Percentiles rank a stretch among this genome's conserved stretches.
These are phyloP conservation scores for Athalia circularis DNA, from an alignment of 2,888 invertebrate species.

Conservation along the genomic window DNA sequence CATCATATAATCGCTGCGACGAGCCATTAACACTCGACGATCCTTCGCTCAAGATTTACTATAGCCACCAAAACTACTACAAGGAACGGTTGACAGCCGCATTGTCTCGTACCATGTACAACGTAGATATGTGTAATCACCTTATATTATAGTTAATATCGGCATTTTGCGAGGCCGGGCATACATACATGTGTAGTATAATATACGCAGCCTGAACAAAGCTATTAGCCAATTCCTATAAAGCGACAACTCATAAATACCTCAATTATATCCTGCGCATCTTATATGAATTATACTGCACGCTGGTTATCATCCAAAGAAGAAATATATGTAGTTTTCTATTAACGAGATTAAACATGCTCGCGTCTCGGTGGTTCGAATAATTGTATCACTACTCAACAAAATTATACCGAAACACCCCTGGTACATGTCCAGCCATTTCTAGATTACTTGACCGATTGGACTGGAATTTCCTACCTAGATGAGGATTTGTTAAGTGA, in stretches of 20 bases:
- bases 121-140: not conserved
- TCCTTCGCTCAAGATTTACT: slow-evolving; percentile 6
- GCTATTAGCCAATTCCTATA: slow-evolving; percentile 35
- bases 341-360: slow-evolving; percentile 60
- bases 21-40: slow-evolving; percentile 28
- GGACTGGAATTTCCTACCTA: too few species aligned
- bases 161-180: slow-evolving; percentile 9
- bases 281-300: not conserved
- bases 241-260: slow-evolving; percentile 8
- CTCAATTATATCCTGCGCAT: not conserved
- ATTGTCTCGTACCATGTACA: not conserved
- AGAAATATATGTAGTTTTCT: slow-evolving; percentile 56
- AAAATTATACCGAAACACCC: not conserved
- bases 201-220: too few species aligned
- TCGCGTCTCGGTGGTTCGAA: slow-evolving; percentile 44
- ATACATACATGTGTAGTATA: not conserved
- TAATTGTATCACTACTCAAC: slow-evolving; percentile 49
- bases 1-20: slow-evolving; percentile 7
- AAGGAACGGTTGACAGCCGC: not conserved
- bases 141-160: slow-evolving; percentile 21
- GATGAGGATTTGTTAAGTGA: too few species aligned
- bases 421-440: not conserved
- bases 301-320: not conserved
- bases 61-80: too few species aligned
- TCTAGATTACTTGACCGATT: too few species aligned